Percentiles rank a stretch among this genome's conserved stretches.
These are phyloP conservation scores for Rutilus rutilus DNA, from an alignment of 2,113 vertebrate genomes.

Conservation along the genomic window DNA sequence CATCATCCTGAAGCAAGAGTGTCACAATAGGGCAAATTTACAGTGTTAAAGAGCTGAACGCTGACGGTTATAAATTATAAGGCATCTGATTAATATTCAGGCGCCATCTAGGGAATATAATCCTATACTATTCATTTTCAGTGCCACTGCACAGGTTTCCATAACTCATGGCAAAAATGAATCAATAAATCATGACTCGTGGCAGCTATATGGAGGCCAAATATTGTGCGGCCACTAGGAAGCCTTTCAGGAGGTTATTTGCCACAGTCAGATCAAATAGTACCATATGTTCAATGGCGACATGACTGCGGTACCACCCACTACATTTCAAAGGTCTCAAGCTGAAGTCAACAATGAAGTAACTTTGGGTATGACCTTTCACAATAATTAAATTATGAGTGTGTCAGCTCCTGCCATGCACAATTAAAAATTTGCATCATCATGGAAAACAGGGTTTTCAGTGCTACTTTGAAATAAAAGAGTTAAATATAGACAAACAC, in stretches of 20 bases:
- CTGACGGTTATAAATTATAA: constrained; percentile 37
- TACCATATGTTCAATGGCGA: constrained; percentile 7
- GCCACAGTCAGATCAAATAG: constrained; percentile 29
- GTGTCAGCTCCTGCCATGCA: not conserved
- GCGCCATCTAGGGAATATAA: constrained; percentile 21
- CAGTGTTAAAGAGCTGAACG: constrained; percentile 13
- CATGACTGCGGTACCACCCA: constrained; percentile 30
- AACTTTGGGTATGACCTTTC: not conserved
- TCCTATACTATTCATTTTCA: constrained; percentile 28
- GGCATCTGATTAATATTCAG: constrained; percentile 34
- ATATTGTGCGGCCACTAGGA: constrained; percentile 22
- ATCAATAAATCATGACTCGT: constrained; percentile 45
- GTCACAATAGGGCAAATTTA: constrained; percentile 22
- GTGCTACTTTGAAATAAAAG: not conserved
- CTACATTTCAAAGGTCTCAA: constrained; percentile 32
- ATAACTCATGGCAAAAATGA: constrained; percentile 43
- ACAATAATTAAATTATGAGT: not conserved
- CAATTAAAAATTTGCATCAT: not conserved
- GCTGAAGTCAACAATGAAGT: constrained; percentile 13
- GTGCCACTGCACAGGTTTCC: not conserved
- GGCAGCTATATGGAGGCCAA: constrained; percentile 36
- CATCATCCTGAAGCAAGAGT: not conserved
- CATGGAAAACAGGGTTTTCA: not conserved
- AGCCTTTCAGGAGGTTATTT: constrained; percentile 38
- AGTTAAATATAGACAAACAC: not conserved